A percentile compares a stretch with the other conserved stretches of the same genome.
Conservation (phyloP, 2,113 vertebrate species). For the Calypte anna region DNA sequence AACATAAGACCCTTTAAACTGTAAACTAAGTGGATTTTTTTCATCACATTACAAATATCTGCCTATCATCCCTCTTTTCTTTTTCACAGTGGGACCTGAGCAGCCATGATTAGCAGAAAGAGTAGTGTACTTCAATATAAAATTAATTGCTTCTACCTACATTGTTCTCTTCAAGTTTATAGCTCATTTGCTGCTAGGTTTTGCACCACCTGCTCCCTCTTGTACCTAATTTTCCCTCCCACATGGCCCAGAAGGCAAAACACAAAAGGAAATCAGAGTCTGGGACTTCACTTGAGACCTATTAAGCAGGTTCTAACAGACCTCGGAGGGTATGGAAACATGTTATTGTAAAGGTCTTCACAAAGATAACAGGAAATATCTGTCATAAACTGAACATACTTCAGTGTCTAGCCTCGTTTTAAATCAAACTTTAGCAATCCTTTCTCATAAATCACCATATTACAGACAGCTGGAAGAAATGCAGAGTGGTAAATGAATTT, state of each 20-base stretch:
- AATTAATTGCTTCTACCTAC: conserved; percentile 65
- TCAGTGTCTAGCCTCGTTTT: conserved; percentile 45
- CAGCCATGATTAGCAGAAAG: conserved; percentile 64
- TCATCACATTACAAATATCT: conserved; percentile 43
- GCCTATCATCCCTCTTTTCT: conserved; percentile 37
- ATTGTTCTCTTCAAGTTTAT: neutral
- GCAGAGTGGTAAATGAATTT: conserved; percentile 55
- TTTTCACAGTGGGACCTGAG: conserved; percentile 7
- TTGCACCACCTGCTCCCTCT: conserved; percentile 65
- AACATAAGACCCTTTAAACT: conserved; percentile 39
- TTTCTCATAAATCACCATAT: conserved; percentile 55
- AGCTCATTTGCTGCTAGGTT: conserved; percentile 51
- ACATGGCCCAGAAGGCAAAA: neutral
- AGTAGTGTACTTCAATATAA: conserved; percentile 40
- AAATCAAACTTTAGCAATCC: conserved; percentile 65
- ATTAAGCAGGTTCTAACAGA: conserved; percentile 15
- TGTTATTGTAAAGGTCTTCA: neutral
- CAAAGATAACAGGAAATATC: conserved; percentile 45
- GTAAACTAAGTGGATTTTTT: conserved; percentile 48
- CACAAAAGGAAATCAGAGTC: conserved; percentile 22
- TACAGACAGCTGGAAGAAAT: conserved; percentile 40
- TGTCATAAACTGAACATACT: conserved; percentile 9
- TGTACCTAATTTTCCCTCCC: conserved; percentile 24
- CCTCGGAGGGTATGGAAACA: neutral
- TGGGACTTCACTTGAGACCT: neutral